Evolutionary conservation across 2,113 vertebrate genomes (phyloP).

Genomic region (Tympanuchus pallidicinctus): DNA sequence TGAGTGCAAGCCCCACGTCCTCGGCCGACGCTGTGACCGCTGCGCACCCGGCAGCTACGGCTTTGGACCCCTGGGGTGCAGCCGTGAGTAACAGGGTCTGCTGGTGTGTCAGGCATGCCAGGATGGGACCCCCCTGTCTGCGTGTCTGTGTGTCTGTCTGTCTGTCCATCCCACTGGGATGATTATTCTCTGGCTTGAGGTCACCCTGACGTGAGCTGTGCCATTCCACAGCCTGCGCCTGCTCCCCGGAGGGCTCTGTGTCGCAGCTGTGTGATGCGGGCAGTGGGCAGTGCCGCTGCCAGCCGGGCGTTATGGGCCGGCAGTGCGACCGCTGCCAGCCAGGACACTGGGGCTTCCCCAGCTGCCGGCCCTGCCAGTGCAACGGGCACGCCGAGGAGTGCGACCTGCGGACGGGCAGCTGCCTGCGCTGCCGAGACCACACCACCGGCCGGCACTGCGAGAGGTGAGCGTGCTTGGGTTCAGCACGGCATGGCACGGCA

Average conservation of each 20-base stretch:
- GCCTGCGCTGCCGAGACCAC: conserved; percentile 87
- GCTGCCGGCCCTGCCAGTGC: conserved; percentile 88
- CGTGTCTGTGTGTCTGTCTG: neutral
- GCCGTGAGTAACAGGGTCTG: conserved; percentile 75
- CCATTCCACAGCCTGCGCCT: conserved; percentile 79
- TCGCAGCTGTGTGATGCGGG: conserved; percentile 79
- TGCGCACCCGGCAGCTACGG: conserved; percentile 83
- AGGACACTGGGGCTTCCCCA: conserved; percentile 94
- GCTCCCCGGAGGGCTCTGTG: conserved; percentile 80
- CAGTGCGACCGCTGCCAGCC: conserved; percentile 87
- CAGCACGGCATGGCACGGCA: neutral
- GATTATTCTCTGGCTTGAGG: neutral
- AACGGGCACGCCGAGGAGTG: conserved; percentile 88
- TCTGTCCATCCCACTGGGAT: neutral
- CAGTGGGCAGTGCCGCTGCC: conserved; percentile 85
- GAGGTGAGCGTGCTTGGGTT: conserved; percentile 60
- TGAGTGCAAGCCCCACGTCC: conserved; percentile 83
- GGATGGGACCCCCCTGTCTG: neutral
- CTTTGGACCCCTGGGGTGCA: conserved; percentile 85
- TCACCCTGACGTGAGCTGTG: neutral
- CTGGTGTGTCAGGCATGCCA: fast-evolving
- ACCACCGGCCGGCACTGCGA: conserved; percentile 78
- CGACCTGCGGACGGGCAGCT: conserved; percentile 82
- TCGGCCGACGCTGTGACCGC: conserved; percentile 82
- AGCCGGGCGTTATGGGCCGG: conserved; percentile 67